A percentile compares a stretch with the other conserved stretches of the same genome.
These are phyloP conservation scores for Lasioglossum baleicum DNA, from an alignment of 1,140 invertebrate genomes.

Conservation along the genomic window DNA sequence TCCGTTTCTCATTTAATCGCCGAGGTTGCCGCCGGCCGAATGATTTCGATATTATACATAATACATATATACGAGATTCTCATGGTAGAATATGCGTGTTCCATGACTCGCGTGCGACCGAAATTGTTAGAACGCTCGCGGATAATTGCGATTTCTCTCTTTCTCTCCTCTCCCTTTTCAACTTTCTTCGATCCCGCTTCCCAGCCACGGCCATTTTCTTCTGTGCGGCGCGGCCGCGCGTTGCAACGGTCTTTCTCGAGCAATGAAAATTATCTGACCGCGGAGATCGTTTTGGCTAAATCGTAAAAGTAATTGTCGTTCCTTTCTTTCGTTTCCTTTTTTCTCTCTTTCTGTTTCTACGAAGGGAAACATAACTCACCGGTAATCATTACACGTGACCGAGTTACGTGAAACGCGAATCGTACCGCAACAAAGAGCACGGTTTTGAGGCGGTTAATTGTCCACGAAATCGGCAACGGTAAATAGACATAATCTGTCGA, in stretches of 20 bases:
- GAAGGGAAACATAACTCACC: background rate
- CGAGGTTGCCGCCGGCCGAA: slow-evolving; percentile 55
- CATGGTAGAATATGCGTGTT: slow-evolving; percentile 54
- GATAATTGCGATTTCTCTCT: slow-evolving; percentile 32
- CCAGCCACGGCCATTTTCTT: background rate
- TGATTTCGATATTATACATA: slow-evolving; percentile 26
- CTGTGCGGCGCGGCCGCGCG: background rate
- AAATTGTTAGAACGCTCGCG: slow-evolving; percentile 55
- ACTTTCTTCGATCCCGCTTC: background rate
- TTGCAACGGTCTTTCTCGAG: background rate
- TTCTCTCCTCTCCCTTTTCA: background rate
- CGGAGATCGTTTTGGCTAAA: background rate
- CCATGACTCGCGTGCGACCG: slow-evolving; percentile 46
- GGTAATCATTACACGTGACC: background rate
- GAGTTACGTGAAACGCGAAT: slow-evolving; percentile 1
- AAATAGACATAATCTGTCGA: background rate
- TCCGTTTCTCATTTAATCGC: slow-evolving; percentile 17
- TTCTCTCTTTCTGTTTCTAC: background rate
- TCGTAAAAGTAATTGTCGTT: background rate
- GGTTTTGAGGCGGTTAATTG: background rate
- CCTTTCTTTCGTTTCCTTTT: too few relatives aligned
- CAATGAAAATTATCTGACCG: background rate
- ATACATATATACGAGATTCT: slow-evolving; percentile 57
- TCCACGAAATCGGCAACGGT: background rate
- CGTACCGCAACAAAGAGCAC: background rate